phyloP scores from a whole-genome alignment of 1,140 invertebrate species.

The Drosophila pseudoobscura region DNA sequence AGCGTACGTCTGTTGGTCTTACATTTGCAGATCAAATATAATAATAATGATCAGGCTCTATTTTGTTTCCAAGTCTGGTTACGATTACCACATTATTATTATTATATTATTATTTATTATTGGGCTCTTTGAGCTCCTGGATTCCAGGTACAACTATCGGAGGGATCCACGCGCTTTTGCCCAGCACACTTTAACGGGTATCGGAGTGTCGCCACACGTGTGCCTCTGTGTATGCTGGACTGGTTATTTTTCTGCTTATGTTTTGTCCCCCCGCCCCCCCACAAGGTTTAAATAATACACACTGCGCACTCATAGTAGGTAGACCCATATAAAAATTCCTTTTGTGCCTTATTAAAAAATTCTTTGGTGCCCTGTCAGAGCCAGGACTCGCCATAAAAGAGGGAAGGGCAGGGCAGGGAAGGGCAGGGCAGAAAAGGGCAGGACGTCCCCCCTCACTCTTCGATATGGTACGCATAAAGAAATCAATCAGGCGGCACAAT shows the following conservation, averaged over 20 bases:
- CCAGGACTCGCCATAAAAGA: constrained; percentile 25
- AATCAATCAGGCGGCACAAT: constrained; percentile 80
- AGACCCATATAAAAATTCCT: constrained; percentile 61
- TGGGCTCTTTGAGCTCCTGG: too few relatives aligned
- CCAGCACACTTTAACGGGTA: too few relatives aligned
- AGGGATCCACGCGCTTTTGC: too few relatives aligned
- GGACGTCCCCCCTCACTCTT: background rate
- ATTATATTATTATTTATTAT: too few relatives aligned
- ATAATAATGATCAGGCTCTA: too few relatives aligned
- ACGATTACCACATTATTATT: too few relatives aligned
- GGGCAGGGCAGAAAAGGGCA: too few relatives aligned
- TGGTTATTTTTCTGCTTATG: constrained; percentile 34
- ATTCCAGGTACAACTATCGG: too few relatives aligned
- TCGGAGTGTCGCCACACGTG: constrained; percentile 11
- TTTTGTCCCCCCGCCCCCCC: constrained; percentile 3
- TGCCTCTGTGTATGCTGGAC: constrained; percentile 14
- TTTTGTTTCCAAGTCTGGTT: too few relatives aligned
- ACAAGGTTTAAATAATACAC: constrained; percentile 11
- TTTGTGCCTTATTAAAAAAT: constrained; percentile 75
- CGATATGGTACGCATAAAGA: constrained; percentile 61
- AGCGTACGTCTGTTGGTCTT: too few relatives aligned
- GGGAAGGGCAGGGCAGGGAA: background rate
- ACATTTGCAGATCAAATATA: too few relatives aligned
- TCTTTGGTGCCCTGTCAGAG: constrained; percentile 52
- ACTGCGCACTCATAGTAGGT: constrained; percentile 28